Evolutionary conservation across 2,113 vertebrate genomes (phyloP).

Genomic region (Apodemus speciosus): DNA sequence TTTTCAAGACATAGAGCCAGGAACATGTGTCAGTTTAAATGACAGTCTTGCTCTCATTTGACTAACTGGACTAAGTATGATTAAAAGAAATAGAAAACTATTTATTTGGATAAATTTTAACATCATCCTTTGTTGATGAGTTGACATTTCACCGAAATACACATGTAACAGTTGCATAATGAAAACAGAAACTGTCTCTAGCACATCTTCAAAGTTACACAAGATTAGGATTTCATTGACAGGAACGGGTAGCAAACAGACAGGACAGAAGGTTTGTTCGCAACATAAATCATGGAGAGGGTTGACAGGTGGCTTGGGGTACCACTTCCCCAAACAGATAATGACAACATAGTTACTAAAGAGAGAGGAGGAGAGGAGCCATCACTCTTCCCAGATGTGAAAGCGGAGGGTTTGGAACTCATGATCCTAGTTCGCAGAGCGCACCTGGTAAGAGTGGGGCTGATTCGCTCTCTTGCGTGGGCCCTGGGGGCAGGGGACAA

Average conservation of each 20-base stretch:
- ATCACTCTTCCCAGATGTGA: constrained; percentile 59
- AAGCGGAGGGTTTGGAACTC: constrained; percentile 54
- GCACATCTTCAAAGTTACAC: constrained; percentile 71
- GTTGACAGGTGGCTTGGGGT: constrained; percentile 40
- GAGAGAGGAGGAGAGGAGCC: constrained; percentile 60
- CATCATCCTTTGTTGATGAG: constrained; percentile 69
- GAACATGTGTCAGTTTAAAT: not conserved
- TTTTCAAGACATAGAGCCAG: constrained; percentile 7
- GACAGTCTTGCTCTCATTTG: constrained; percentile 55
- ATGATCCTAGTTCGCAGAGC: constrained; percentile 8
- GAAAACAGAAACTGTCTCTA: constrained; percentile 76
- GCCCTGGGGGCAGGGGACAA: not conserved
- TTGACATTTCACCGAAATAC: constrained; percentile 80
- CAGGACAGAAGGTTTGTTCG: constrained; percentile 74
- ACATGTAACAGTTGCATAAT: constrained; percentile 76
- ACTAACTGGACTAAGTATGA: constrained; percentile 69
- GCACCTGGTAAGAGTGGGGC: constrained; percentile 14
- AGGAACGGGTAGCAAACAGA: constrained; percentile 73
- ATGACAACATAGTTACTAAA: constrained; percentile 67
- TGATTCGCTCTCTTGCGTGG: not conserved
- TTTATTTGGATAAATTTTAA: constrained; percentile 76
- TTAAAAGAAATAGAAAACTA: constrained; percentile 78
- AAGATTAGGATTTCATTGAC: constrained; percentile 67
- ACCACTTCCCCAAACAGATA: constrained; percentile 73
- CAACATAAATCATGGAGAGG: constrained; percentile 67